phyloP scores from a whole-genome alignment of 2,797 vertebrate genomes.

The Nasua narica region DNA sequence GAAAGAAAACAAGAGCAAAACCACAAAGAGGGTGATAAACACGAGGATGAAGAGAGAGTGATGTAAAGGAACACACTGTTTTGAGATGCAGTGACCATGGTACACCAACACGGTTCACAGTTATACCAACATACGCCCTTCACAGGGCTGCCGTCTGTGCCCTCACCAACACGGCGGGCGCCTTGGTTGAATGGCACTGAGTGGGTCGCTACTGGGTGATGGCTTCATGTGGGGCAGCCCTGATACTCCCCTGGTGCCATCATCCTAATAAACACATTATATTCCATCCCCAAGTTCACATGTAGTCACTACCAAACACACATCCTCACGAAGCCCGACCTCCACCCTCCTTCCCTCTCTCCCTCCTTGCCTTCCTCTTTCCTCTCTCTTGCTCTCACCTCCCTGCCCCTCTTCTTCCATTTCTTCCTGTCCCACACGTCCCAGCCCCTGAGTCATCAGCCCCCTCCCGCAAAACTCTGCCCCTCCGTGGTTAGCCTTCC shows the following conservation, averaged over 20 bases:
- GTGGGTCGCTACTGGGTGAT: not conserved
- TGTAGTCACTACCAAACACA: not conserved
- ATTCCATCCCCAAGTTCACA: no score
- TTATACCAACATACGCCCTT: not conserved
- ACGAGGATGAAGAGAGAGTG: no score
- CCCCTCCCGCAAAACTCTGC: not conserved
- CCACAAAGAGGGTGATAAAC: not conserved
- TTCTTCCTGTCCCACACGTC: not conserved
- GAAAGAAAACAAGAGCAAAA: not conserved
- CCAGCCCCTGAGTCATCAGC: not conserved
- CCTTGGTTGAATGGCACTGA: no score
- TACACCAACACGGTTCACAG: not conserved
- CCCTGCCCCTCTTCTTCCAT: not conserved
- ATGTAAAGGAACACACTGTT: not conserved
- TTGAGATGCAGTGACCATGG: not conserved
- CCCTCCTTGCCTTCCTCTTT: no score
- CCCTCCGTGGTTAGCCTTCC: not conserved
- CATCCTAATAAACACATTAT: not conserved
- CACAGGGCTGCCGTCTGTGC: not conserved
- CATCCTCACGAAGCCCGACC: no score
- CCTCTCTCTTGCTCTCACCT: not conserved
- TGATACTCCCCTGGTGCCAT: accelerated
- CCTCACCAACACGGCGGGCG: not conserved
- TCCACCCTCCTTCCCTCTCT: no score
- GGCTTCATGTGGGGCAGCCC: not conserved